Base-by-base conservation (phyloP, 2,113 vertebrate species). In the Corythaeola cristata region DNA sequence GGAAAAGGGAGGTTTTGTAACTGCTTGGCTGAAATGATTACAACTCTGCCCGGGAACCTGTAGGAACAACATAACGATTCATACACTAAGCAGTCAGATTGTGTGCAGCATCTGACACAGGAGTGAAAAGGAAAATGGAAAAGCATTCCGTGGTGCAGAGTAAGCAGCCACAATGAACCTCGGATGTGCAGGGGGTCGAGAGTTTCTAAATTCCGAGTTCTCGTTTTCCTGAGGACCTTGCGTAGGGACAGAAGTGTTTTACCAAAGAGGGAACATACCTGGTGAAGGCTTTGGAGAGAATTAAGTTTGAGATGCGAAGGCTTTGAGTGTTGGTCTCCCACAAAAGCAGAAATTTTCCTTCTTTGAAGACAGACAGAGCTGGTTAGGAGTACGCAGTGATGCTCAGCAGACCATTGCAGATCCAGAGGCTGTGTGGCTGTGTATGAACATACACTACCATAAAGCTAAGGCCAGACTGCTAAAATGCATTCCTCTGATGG, bases 151-250 rank as follows among this genome's bases (percentile, higher is more conserved):
- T 18, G 41, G 12, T 13, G 76, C 73, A 13, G 45, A 26, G 50
- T 0, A 3, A 12, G 17, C 33, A 44, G 86, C 39, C 76, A 20
- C 4, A 2, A 0, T 3, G 28, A 63, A 3, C 68, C 28, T 62
- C 6, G 92, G 24, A 3, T 2, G 7, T n/a, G 41, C 9, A 44
- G 3, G 19, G 19, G 4, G 2, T 8, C 14, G 53, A 37, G 66
- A 35, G 45, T 7, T 47, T 26, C 33, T 37, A 2, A 27, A 60
- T 69, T 16, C 53, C 0, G 0, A 11, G 14, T 44, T 82, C 33
- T 17, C 18, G 0, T 62, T 59, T 56, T 32, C 23, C 81, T 37
- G 15, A 39, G 62, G 64, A 47, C 7, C 24, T 16, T 14, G 68
- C 0, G 0, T 6, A 27, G 39, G 50, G 50, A 27, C 18, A 67